A percentile compares a stretch with the other conserved stretches of the same genome.
Evolutionary conservation across 2,113 vertebrate genomes (phyloP).

Genomic region (Bothrops jararaca): DNA sequence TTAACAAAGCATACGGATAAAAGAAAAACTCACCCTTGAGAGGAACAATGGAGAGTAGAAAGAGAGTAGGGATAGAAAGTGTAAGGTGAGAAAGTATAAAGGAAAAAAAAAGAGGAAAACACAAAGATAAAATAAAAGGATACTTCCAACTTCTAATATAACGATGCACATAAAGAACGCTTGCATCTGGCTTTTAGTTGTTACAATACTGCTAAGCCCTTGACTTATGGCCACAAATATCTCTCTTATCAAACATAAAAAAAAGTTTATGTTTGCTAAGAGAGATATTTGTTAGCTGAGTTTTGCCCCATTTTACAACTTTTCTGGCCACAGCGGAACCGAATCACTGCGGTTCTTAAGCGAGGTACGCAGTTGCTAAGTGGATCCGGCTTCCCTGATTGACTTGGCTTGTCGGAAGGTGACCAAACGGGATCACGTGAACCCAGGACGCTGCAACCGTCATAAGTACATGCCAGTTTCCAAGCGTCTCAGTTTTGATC

Average conservation of each 20-base stretch:
- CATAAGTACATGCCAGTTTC: too few species aligned
- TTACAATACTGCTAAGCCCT: not conserved
- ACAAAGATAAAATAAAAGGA: not conserved
- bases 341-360: not conserved
- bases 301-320: not conserved
- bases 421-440: too few species aligned
- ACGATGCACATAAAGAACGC: not conserved
- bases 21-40: not conserved
- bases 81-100: not conserved
- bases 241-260: too few species aligned
- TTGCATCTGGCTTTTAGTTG: too few species aligned
- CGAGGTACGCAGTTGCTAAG: not conserved
- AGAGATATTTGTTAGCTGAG: not conserved
- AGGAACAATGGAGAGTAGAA: not conserved
- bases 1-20: not conserved
- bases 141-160: not conserved
- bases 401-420: not conserved
- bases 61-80: not conserved
- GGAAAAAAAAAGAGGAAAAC: not conserved
- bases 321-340: not conserved
- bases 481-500: not conserved
- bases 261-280: not conserved
- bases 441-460: too few species aligned
- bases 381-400: not conserved
- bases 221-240: too few species aligned